Conservation (phyloP, 1,140 invertebrate species). For the Megathymus violae region DNA sequence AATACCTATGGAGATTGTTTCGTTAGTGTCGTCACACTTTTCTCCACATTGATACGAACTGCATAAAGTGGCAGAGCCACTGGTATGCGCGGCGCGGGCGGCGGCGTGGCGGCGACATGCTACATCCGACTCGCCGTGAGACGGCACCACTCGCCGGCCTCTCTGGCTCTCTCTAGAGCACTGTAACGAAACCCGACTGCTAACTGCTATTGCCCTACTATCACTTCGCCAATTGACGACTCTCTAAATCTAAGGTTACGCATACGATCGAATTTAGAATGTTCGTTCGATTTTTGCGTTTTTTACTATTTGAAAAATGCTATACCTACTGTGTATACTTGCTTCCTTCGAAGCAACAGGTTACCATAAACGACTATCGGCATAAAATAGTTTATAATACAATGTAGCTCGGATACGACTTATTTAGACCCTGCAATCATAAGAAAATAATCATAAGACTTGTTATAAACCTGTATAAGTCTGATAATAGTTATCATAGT, state of each 20-base stretch:
- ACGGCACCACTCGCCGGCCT: constrained; percentile 49
- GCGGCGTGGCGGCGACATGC: constrained; percentile 42
- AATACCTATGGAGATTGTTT: constrained; percentile 43
- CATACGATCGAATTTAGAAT: constrained; percentile 34
- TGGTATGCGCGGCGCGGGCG: constrained; percentile 34
- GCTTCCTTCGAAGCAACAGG: constrained; percentile 10
- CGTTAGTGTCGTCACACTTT: constrained; percentile 51
- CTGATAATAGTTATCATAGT: no score
- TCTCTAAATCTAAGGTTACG: constrained; percentile 58
- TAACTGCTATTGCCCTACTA: constrained; percentile 72
- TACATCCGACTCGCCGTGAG: constrained; percentile 17
- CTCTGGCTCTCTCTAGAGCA: constrained; percentile 68
- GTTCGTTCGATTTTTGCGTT: constrained; percentile 15
- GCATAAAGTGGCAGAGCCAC: constrained; percentile 20
- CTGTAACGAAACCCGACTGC: constrained; percentile 66
- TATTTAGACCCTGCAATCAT: constrained; percentile 47
- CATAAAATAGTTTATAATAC: constrained; percentile 9
- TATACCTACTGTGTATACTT: no score
- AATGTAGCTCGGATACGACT: constrained; percentile 19
- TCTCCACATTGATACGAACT: constrained; percentile 36
- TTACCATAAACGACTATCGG: constrained; percentile 13
- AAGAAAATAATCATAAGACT: no score
- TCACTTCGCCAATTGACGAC: constrained; percentile 66
- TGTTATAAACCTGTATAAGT: neutral
- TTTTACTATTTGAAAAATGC: constrained; percentile 4